Conservation (phyloP, 64 coral and sea anemone genomes). For the Porites lutea region DNA sequence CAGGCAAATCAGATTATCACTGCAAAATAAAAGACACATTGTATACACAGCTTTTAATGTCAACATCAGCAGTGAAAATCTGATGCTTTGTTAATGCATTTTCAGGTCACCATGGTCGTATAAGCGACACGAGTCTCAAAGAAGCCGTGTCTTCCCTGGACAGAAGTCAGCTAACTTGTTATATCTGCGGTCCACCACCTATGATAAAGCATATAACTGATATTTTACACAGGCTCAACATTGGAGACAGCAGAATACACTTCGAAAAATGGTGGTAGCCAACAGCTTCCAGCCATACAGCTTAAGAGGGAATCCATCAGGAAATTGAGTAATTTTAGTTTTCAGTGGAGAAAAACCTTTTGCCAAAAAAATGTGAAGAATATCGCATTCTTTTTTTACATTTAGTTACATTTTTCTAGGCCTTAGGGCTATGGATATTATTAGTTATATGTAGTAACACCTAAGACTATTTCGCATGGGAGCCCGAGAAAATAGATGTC, state of each 20-base stretch:
- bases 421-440: no score
- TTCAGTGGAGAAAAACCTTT: no score
- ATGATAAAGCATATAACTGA: slow-evolving; percentile 82
- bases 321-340: no score
- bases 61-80: background rate
- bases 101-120: slow-evolving; percentile 56
- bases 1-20: no score
- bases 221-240: slow-evolving; percentile 56
- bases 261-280: slow-evolving; percentile 96
- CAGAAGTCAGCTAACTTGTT: slow-evolving; percentile 53
- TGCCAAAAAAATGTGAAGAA: no score
- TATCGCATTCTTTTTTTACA: no score
- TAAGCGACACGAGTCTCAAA: slow-evolving; percentile 60
- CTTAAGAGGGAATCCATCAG: background rate
- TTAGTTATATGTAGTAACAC: no score
- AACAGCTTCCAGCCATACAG: background rate
- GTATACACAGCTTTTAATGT: background rate
- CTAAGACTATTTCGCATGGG: no score
- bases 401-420: no score
- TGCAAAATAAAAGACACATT: no score
- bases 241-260: slow-evolving; percentile 66
- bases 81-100: background rate
- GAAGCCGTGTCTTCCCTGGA: slow-evolving; percentile 49
- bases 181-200: slow-evolving; percentile 80
- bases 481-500: no score